Percentiles rank a stretch among this genome's conserved stretches.
Conservation (phyloP, 2,888 invertebrate genomes). For the Lysandra bellargus region DNA sequence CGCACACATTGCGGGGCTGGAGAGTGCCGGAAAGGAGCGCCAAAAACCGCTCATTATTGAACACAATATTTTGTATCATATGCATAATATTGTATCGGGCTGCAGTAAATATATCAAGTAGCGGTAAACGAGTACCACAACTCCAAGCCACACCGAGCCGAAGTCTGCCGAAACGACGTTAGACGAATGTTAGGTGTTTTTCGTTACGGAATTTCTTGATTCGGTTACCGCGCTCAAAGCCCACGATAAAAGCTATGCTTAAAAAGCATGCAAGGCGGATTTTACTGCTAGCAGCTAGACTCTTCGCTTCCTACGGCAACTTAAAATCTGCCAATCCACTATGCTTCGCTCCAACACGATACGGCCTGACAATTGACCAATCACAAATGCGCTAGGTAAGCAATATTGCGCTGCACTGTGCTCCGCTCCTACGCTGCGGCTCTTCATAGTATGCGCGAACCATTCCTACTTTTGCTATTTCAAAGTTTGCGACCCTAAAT, state of each 20-base stretch:
- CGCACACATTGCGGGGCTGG: background rate
- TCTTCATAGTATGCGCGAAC: background rate
- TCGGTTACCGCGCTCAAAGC: no score
- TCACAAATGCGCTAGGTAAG: no score
- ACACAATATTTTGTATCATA: background rate
- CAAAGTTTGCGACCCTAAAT: constrained; percentile 28
- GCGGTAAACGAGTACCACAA: no score
- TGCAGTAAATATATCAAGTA: no score
- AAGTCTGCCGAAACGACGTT: no score
- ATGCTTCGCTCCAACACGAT: background rate
- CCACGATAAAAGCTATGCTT: no score
- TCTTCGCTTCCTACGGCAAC: background rate
- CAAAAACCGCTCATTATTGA: background rate
- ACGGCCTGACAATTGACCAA: no score
- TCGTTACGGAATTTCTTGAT: no score
- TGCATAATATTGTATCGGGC: no score
- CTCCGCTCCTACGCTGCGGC: background rate
- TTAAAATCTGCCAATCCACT: background rate
- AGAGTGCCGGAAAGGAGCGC: background rate
- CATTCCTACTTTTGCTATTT: constrained; percentile 18
- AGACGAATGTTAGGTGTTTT: no score
- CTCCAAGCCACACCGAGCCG: no score
- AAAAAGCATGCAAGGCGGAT: background rate
- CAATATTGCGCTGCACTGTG: no score
- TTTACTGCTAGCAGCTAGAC: background rate